Evolutionary conservation across 2,113 vertebrate species (phyloP).

Genomic region (Mus spicilegus): DNA sequence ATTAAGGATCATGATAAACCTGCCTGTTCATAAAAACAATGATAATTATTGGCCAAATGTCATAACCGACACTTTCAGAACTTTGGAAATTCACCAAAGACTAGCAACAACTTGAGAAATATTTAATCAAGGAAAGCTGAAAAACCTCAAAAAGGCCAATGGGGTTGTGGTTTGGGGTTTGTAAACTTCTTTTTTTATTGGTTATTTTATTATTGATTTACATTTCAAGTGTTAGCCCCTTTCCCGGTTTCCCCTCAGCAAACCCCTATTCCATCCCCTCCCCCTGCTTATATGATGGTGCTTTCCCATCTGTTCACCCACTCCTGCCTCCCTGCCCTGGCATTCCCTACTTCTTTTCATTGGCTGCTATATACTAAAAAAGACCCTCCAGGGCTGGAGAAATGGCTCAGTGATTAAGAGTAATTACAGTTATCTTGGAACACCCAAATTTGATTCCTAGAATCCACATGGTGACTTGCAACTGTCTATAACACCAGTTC

Average conservation of each 20-base stretch:
- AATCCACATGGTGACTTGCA: background rate
- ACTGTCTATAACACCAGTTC: background rate
- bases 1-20: background rate
- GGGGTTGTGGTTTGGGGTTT: background rate
- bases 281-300: too few species aligned
- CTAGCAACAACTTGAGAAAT: background rate
- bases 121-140: conserved; percentile 16
- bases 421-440: background rate
- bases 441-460: background rate
- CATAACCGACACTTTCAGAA: background rate
- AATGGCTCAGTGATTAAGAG: background rate
- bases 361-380: background rate
- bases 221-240: too few species aligned
- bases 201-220: too few species aligned
- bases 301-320: too few species aligned
- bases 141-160: background rate
- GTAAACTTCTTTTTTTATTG: background rate
- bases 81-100: conserved; percentile 16
- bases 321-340: too few species aligned
- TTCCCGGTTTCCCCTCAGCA: too few species aligned
- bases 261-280: too few species aligned
- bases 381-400: background rate
- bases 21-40: background rate
- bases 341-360: background rate
- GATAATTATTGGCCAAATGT: background rate